Evolutionary conservation across 1,140 invertebrate species (phyloP).

Genomic region (Megathymus violae): DNA sequence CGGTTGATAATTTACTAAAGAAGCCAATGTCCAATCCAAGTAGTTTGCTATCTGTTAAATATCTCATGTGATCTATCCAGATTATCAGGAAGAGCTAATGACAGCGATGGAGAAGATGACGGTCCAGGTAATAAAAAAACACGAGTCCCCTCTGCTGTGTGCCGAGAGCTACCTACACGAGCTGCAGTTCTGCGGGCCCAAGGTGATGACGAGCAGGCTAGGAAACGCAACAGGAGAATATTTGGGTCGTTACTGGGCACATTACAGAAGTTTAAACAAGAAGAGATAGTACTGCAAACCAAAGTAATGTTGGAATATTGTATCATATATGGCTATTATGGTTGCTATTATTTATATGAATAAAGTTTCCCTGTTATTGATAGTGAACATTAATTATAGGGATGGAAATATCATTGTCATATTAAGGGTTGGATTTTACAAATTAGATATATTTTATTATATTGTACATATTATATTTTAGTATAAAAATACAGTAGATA

Average conservation of each 20-base stretch:
- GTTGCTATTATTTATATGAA: neutral
- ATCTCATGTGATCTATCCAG: conserved; percentile 46
- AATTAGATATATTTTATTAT: too few species aligned
- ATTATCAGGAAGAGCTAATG: conserved; percentile 68
- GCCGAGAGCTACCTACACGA: conserved; percentile 72
- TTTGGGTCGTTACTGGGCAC: conserved; percentile 97
- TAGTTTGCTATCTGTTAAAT: too few species aligned
- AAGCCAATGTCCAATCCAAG: too few species aligned
- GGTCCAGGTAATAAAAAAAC: conserved; percentile 58
- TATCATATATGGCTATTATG: too few species aligned
- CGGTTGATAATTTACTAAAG: too few species aligned
- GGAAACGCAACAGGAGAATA: conserved; percentile 95
- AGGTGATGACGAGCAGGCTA: conserved; percentile 91
- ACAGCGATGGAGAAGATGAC: conserved; percentile 79
- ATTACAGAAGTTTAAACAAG: conserved; percentile 96
- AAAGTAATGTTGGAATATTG: conserved; percentile 62
- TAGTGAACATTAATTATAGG: too few species aligned
- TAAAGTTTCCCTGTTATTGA: too few species aligned
- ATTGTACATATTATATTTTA: too few species aligned
- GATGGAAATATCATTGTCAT: too few species aligned
- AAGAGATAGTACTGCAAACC: conserved; percentile 94
- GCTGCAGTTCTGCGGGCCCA: conserved; percentile 88
- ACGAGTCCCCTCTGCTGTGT: conserved; percentile 74
- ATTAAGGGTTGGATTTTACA: too few species aligned
- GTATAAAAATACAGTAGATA: too few species aligned